These are phyloP conservation scores for Heliconius sara DNA, from an alignment of 2,888 invertebrate genomes.

Conservation along the genomic window DNA sequence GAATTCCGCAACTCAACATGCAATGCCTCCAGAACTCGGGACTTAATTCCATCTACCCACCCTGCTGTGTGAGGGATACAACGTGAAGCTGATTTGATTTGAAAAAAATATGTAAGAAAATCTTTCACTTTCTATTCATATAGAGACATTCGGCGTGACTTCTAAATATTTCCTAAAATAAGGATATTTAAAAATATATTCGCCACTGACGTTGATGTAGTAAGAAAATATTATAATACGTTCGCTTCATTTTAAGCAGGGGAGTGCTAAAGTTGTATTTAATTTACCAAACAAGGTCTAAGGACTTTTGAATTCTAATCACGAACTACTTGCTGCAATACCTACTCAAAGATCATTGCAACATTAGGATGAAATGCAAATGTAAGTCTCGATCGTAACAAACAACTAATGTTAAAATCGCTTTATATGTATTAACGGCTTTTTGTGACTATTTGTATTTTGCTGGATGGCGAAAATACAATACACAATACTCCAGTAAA, in stretches of 20 bases:
- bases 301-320: constrained; percentile 49
- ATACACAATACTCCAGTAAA: no score
- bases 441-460: constrained; percentile 5
- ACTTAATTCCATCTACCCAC: no score
- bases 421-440: constrained; percentile 26
- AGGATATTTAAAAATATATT: no score
- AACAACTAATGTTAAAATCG: constrained; percentile 23
- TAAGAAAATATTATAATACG: not conserved
- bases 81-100: no score
- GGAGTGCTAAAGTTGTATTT: not conserved
- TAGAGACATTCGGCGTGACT: no score
- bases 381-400: constrained; percentile 24
- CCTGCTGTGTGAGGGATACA: no score
- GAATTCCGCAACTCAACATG: no score
- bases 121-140: no score
- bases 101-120: no score
- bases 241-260: not conserved
- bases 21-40: no score
- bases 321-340: constrained; percentile 47
- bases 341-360: constrained; percentile 46
- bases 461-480: not conserved
- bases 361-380: constrained; percentile 49
- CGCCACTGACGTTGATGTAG: not conserved
- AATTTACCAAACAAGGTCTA: constrained; percentile 37
- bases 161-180: no score